Conservation (phyloP, 2,888 invertebrate genomes). For the Harpagoxenus sublaevis region DNA sequence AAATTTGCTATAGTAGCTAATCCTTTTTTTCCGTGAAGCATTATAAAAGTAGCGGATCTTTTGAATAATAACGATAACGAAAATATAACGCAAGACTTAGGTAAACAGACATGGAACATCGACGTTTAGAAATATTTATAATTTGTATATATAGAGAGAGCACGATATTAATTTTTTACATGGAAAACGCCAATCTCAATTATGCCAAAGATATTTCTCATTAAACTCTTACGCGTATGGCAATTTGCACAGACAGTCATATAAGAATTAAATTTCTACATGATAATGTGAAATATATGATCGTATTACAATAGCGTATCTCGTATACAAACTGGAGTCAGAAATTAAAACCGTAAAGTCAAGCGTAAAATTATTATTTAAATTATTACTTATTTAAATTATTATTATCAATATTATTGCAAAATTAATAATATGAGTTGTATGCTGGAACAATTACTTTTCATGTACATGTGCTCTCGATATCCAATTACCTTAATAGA, state of each 20-base stretch:
- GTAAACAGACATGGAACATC: not conserved
- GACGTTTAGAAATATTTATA: not conserved
- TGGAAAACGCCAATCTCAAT: not conserved
- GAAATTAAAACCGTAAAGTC: not conserved
- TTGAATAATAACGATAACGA: not conserved
- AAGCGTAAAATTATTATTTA: not conserved
- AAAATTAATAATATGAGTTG: not conserved
- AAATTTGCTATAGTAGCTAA: too few species aligned
- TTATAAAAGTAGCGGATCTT: not conserved
- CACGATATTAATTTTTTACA: not conserved
- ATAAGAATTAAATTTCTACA: not conserved
- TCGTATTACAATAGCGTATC: not conserved
- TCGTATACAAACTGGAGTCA: not conserved
- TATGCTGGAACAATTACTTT: not conserved
- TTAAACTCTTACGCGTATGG: not conserved
- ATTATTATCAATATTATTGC: not conserved
- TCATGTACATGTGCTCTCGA: conserved; percentile 16
- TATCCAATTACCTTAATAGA: conserved; percentile 25
- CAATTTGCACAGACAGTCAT: not conserved
- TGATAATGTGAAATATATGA: conserved; percentile 14
- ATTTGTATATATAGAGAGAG: not conserved
- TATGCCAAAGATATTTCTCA: not conserved
- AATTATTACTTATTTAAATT: not conserved
- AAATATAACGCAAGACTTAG: not conserved
- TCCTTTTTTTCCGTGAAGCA: not conserved